These are phyloP conservation scores for Aspidapion aeneum DNA, from an alignment of 2,888 invertebrate species.

Conservation along the genomic window DNA sequence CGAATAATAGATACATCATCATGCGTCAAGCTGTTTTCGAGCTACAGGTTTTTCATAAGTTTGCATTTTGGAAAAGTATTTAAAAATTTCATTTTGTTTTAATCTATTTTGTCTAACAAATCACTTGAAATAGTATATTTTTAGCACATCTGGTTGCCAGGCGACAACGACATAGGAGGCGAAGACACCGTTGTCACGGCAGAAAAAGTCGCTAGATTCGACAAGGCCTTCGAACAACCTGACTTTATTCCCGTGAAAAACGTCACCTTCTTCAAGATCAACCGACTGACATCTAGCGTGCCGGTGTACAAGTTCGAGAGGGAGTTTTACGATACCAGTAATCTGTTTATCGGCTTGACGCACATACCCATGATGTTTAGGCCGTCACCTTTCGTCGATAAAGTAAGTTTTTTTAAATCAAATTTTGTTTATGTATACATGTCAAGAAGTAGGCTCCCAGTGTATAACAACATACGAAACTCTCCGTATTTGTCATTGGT, in stretches of 20 bases:
- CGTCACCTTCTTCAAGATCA: slow-evolving; percentile 71
- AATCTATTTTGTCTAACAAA: too few species aligned
- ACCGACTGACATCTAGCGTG: slow-evolving; percentile 62
- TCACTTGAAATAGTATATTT: too few species aligned
- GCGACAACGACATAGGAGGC: slow-evolving; percentile 97
- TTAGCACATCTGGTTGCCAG: slow-evolving; percentile 82
- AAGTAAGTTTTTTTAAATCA: slow-evolving; percentile 42
- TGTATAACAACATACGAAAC: too few species aligned
- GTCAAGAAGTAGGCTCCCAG: too few species aligned
- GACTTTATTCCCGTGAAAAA: slow-evolving; percentile 59
- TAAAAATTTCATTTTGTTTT: too few species aligned
- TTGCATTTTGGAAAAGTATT: too few species aligned
- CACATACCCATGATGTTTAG: slow-evolving; percentile 66
- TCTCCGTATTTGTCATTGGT: too few species aligned
- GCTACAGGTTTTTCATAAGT: too few species aligned
- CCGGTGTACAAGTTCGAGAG: slow-evolving; percentile 53
- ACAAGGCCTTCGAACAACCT: slow-evolving; percentile 69
- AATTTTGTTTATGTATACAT: too few species aligned
- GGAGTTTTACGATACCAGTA: slow-evolving; percentile 44
- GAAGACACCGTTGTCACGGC: slow-evolving; percentile 72
- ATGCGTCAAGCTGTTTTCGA: too few species aligned
- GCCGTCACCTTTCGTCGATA: slow-evolving; percentile 53
- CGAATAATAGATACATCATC: too few species aligned
- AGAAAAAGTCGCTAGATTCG: slow-evolving; percentile 67
- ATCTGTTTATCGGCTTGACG: slow-evolving; percentile 64